A percentile compares a stretch with the other conserved stretches of the same genome.
Conservation (phyloP, 2,888 invertebrate genomes). For the Agrotis puta region DNA sequence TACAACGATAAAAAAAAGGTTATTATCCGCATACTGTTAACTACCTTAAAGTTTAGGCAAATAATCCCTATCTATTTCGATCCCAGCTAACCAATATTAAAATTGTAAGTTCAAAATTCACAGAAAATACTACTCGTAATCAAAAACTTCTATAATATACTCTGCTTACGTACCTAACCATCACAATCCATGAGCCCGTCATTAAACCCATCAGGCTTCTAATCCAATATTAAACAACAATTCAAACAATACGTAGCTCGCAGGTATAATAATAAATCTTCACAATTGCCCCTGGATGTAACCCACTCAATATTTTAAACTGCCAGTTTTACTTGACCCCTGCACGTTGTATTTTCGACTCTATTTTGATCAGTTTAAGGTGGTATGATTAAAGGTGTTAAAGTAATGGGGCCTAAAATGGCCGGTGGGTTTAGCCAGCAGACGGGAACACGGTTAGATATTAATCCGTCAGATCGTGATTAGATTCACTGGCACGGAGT, state of each 20-base stretch:
- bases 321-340: conserved; percentile 58
- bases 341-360: conserved; percentile 56
- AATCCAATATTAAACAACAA: conserved; percentile 87
- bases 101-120: not conserved
- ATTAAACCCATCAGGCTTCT: conserved; percentile 69
- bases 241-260: conserved; percentile 85
- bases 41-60: too few relatives aligned
- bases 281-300: conserved; percentile 75
- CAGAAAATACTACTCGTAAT: conserved; percentile 17
- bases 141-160: not conserved
- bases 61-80: too few relatives aligned
- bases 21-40: too few relatives aligned
- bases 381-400: conserved; percentile 42
- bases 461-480: conserved; percentile 90
- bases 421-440: conserved; percentile 80
- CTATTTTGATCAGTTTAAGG: conserved; percentile 58
- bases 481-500: conserved; percentile 90
- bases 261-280: conserved; percentile 89
- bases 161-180: conserved; percentile 4
- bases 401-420: conserved; percentile 77
- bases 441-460: conserved; percentile 83
- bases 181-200: conserved; percentile 66
- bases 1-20: too few relatives aligned
- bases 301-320: conserved; percentile 64
- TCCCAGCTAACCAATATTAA: too few relatives aligned